Base-by-base conservation (phyloP, 2,113 vertebrate genomes). In the Patagioenas fasciata region DNA sequence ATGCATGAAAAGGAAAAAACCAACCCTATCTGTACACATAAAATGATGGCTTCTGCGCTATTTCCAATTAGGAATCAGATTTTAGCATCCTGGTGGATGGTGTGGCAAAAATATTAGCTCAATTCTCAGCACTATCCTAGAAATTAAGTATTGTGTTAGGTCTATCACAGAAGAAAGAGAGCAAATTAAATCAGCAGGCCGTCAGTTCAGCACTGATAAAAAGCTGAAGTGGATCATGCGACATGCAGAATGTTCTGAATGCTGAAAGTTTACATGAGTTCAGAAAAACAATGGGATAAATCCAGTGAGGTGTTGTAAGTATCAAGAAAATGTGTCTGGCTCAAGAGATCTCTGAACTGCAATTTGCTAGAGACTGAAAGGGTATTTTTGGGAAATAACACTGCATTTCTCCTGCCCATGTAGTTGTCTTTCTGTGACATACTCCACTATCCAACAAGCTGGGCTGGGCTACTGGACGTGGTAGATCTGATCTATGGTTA, bases 391-490 rank as follows among this genome's bases (percentile, higher is more conserved):
- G 31, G 16, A 83, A 67, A 65, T 56, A 60, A 65, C 20, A 12
- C 4, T 26, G 1, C 6, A 5, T 84, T 60, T 81, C 7, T 71
- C 42, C 48, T 60, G 60, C 23, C 3, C 8, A 1, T 29, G 8
- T 26, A 25, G 10, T 12, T 34, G 13, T 32, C 51, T 2, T 67
- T 65, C 31, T 58, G 31, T 70, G 25, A 29, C 0, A 0, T 40
- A 23, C 13, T 62, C 16, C 5, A 2, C 25, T 38, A 0, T 57
- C 77, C 75, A 13, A 28, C 36, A 47, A 44, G 6, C 10, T 60
- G 54, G 25, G 25, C 8, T 65, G 44, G 31, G 51, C 61, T 81
- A 15, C 51, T 32, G 69, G 36, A 13, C 21, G 2, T 9, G 47
- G 56, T 17, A 38, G 31, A 19, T 54, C 21, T 80, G 16, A 26